Percentiles rank a stretch among this genome's conserved stretches.
Evolutionary conservation across 2,888 invertebrate species (phyloP).

Genomic region (Stenurella melanura): DNA sequence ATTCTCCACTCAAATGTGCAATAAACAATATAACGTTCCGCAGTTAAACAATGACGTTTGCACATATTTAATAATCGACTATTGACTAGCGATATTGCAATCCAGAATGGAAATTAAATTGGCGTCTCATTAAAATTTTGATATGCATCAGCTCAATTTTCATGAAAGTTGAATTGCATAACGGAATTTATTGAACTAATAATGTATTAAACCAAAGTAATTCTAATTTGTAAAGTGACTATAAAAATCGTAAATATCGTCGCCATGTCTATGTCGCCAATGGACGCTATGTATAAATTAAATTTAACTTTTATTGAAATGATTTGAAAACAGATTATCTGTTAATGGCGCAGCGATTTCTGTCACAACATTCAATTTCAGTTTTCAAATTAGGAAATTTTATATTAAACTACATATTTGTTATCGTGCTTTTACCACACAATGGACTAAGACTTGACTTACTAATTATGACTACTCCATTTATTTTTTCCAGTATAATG

Average conservation of each 20-base stretch:
- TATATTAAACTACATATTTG: not conserved
- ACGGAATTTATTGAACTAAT: not conserved
- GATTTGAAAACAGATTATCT: not conserved
- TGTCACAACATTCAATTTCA: not conserved
- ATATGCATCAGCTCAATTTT: conserved; percentile 1
- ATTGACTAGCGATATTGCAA: not conserved
- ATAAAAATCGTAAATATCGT: not conserved
- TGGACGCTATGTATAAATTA: not conserved
- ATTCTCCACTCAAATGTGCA: not conserved
- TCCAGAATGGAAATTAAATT: not conserved
- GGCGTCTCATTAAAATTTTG: conserved; percentile 9
- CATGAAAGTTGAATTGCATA: not conserved
- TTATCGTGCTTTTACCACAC: too few relatives aligned
- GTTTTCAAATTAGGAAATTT: not conserved
- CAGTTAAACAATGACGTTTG: not conserved
- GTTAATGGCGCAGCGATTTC: too few relatives aligned
- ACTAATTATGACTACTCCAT: too few relatives aligned
- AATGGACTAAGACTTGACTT: too few relatives aligned
- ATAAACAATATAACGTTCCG: not conserved
- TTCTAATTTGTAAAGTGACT: not conserved
- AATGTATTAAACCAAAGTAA: not conserved
- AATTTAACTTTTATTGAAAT: not conserved
- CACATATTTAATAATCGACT: not conserved
- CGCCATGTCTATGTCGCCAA: not conserved
- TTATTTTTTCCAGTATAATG: too few relatives aligned